A percentile compares a stretch with the other conserved stretches of the same genome.
These are phyloP conservation scores for Cardinalis cardinalis DNA, from an alignment of 2,113 vertebrate genomes.

Conservation along the genomic window DNA sequence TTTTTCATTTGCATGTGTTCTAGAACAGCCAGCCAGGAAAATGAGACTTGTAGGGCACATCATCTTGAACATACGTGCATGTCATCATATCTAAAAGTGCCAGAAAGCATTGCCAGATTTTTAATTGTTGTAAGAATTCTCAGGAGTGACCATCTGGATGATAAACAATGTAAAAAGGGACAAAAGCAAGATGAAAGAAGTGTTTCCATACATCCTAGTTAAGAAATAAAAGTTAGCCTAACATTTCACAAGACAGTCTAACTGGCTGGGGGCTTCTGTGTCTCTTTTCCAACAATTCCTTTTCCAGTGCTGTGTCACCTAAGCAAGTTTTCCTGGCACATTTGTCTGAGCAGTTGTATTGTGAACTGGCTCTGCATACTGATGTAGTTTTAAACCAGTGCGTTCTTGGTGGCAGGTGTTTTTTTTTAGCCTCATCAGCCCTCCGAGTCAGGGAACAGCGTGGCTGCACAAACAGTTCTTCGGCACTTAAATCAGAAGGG, in stretches of 20 bases:
- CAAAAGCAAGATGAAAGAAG: not conserved
- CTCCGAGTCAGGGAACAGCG: fast-evolving
- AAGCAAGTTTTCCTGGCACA: not conserved
- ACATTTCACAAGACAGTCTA: not conserved
- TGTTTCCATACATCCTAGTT: not conserved
- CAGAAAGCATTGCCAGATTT: slow-evolving; percentile 1
- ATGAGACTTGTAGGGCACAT: not conserved
- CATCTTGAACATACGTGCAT: not conserved
- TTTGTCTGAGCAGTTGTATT: not conserved
- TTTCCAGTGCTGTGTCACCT: not conserved
- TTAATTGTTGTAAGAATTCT: not conserved
- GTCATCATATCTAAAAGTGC: not conserved
- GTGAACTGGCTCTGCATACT: not conserved
- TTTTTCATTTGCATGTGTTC: not conserved
- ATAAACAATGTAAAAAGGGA: not conserved
- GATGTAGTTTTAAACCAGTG: not conserved
- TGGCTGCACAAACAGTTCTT: not conserved
- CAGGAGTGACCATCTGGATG: not conserved
- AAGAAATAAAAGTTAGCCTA: not conserved
- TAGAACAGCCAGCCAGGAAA: not conserved
- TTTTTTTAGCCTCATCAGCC: not conserved
- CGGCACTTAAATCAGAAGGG: not conserved
- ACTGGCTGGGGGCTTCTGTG: not conserved
- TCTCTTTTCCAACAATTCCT: not conserved
- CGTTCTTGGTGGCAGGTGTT: not conserved